Conservation (phyloP, 2,888 invertebrate species). For the Adelognathus sp. region DNA sequence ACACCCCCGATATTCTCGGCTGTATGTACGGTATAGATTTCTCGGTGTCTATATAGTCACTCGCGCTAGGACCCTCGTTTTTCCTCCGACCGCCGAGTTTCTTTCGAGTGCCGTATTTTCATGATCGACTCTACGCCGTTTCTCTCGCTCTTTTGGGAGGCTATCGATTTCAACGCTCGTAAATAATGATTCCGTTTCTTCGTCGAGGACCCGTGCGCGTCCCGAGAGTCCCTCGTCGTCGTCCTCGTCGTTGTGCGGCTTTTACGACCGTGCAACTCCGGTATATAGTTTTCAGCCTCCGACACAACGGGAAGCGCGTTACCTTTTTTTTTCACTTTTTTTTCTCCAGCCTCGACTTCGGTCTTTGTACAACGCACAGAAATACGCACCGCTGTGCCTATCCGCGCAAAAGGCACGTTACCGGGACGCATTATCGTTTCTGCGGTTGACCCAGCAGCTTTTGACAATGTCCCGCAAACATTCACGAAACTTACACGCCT, state of each 20-base stretch:
- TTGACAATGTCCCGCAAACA: conserved; percentile 1
- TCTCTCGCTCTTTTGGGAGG: conserved; percentile 59
- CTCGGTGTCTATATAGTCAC: conserved; percentile 7
- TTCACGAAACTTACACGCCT: not conserved
- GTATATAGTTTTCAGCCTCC: conserved; percentile 36
- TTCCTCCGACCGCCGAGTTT: conserved; percentile 58
- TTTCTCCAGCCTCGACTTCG: conserved; percentile 21
- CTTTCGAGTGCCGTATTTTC: conserved; percentile 68
- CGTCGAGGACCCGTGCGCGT: conserved; percentile 44
- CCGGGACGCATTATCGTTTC: conserved; percentile 1
- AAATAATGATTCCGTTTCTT: conserved; percentile 72
- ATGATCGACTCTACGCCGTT: conserved; percentile 69
- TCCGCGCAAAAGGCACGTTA: not conserved
- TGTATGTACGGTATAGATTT: conserved; percentile 4
- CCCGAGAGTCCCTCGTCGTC: conserved; percentile 52
- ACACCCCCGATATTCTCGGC: conserved; percentile 12
- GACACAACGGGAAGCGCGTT: conserved; percentile 24
- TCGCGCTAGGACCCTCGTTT: conserved; percentile 49
- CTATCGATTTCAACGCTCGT: conserved; percentile 78
- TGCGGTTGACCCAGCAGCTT: conserved; percentile 2
- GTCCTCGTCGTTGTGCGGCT: too few relatives aligned
- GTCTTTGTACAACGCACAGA: not conserved
- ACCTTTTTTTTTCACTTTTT: conserved; percentile 12
- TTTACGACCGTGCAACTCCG: conserved; percentile 54
- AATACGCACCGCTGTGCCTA: not conserved